Percentiles rank a stretch among this genome's conserved stretches.
phyloP scores from a whole-genome alignment of 37 sponge, comb jelly and placozoan genomes.

The Chondrosia reniformis region DNA sequence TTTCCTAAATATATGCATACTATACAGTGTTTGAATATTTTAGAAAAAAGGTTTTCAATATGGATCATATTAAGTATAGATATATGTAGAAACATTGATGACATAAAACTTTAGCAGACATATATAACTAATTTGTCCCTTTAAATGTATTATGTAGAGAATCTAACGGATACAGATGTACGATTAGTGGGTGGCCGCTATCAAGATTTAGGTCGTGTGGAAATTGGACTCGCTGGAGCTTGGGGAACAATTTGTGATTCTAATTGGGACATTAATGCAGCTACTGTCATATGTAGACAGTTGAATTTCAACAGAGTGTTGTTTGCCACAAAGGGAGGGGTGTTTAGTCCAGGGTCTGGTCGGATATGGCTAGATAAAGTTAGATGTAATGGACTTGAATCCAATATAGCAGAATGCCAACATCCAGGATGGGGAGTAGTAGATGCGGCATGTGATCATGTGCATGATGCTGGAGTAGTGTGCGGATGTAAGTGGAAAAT shows the following conservation, averaged over 20 bases:
- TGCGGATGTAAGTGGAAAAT: conserved; percentile 1
- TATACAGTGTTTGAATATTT: no score
- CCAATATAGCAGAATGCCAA: background rate
- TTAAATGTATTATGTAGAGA: no score
- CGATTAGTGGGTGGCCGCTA: conserved; percentile 10
- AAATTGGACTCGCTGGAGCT: background rate
- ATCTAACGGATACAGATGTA: background rate
- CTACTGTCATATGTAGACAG: conserved; percentile 14
- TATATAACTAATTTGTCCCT: no score
- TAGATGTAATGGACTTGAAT: background rate
- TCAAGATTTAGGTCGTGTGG: background rate
- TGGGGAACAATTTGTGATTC: conserved; percentile 11
- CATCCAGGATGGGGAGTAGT: background rate
- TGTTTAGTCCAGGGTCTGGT: background rate
- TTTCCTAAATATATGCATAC: no score
- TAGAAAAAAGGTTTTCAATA: no score
- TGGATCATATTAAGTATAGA: no score
- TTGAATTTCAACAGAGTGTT: background rate
- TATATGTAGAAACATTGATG: no score
- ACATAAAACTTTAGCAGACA: no score
- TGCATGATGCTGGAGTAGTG: conserved; percentile 4
- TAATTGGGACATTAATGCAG: background rate
- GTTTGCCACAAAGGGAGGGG: background rate
- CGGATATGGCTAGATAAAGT: background rate
- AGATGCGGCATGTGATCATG: background rate